Conservation (phyloP, 2,113 vertebrate species). For the Channa maculata region DNA sequence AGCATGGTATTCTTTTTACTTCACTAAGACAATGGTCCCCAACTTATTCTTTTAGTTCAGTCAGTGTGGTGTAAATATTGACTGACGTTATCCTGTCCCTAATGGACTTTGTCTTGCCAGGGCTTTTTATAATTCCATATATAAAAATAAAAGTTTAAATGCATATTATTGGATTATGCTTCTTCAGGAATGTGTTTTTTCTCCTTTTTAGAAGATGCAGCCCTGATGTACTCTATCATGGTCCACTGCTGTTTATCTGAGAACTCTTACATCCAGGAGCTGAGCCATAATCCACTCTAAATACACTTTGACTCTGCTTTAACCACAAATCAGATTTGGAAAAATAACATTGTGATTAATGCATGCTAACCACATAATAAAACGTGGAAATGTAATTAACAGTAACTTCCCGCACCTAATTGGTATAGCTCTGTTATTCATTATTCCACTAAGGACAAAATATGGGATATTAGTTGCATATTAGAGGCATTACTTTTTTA, state of each 20-base stretch:
- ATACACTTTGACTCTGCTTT: slow-evolving; percentile 74
- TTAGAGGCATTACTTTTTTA: slow-evolving; percentile 79
- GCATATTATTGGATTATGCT: slow-evolving; percentile 49
- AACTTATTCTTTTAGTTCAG: not conserved
- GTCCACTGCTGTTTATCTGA: slow-evolving; percentile 49
- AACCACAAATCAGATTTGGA: slow-evolving; percentile 74
- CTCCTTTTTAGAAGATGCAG: slow-evolving; percentile 29
- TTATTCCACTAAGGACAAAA: slow-evolving; percentile 76
- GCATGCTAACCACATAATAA: slow-evolving; percentile 82
- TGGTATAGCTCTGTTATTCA: slow-evolving; percentile 78
- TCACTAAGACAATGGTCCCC: too few relatives aligned
- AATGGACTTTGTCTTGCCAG: slow-evolving; percentile 10
- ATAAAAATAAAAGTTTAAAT: slow-evolving; percentile 41
- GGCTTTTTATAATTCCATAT: slow-evolving; percentile 30
- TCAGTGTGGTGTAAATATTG: slow-evolving; percentile 16
- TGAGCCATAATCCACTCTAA: slow-evolving; percentile 65
- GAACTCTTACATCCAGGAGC: slow-evolving; percentile 47
- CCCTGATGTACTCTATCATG: slow-evolving; percentile 26
- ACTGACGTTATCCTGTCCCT: not conserved
- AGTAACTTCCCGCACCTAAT: slow-evolving; percentile 73
- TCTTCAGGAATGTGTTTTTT: slow-evolving; percentile 29
- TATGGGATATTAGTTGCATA: slow-evolving; percentile 75
- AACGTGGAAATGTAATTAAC: slow-evolving; percentile 82
- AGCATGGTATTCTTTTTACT: not conserved
- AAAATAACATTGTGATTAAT: slow-evolving; percentile 83